Evolutionary conservation across 1,140 invertebrate species (phyloP).

Genomic region (Dinothrombium tinctorium): DNA sequence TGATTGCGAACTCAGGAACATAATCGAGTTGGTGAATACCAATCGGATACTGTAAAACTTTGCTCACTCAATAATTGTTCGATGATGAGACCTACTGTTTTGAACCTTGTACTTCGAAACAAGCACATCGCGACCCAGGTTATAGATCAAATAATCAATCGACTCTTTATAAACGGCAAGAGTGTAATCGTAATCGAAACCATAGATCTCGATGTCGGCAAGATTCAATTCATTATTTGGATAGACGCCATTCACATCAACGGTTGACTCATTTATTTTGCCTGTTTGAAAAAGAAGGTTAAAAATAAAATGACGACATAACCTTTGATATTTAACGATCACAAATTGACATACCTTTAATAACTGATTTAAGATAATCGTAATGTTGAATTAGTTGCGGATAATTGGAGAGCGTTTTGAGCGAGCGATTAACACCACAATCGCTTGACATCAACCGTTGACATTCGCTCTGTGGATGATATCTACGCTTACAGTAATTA

Average conservation of each 20-base stretch:
- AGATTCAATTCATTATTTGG: slow-evolving; percentile 90
- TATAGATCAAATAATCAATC: slow-evolving; percentile 73
- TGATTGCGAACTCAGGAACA: slow-evolving; percentile 64
- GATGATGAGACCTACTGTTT: slow-evolving; percentile 3
- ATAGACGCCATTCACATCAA: slow-evolving; percentile 63
- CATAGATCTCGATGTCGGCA: slow-evolving; percentile 74
- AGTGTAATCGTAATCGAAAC: slow-evolving; percentile 97
- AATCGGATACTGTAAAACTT: slow-evolving; percentile 51
- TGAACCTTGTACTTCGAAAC: slow-evolving; percentile 65
- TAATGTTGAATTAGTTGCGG: too few relatives aligned
- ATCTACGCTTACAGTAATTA: too few relatives aligned
- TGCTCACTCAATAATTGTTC: slow-evolving; percentile 1
- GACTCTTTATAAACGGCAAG: slow-evolving; percentile 79
- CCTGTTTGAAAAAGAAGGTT: not conserved
- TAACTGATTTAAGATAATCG: too few relatives aligned
- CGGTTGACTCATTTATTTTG: slow-evolving; percentile 17
- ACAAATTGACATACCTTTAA: too few relatives aligned
- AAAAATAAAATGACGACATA: too few relatives aligned
- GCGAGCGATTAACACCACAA: too few relatives aligned
- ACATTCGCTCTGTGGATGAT: too few relatives aligned
- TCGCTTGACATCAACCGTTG: too few relatives aligned
- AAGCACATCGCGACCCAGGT: slow-evolving; percentile 60
- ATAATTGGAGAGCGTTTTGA: too few relatives aligned
- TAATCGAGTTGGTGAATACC: slow-evolving; percentile 58
- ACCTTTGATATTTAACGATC: too few relatives aligned